A percentile compares a stretch with the other conserved stretches of the same genome.
These are phyloP conservation scores for Guaruba guarouba DNA, from an alignment of 2,113 vertebrate genomes.

Conservation along the genomic window DNA sequence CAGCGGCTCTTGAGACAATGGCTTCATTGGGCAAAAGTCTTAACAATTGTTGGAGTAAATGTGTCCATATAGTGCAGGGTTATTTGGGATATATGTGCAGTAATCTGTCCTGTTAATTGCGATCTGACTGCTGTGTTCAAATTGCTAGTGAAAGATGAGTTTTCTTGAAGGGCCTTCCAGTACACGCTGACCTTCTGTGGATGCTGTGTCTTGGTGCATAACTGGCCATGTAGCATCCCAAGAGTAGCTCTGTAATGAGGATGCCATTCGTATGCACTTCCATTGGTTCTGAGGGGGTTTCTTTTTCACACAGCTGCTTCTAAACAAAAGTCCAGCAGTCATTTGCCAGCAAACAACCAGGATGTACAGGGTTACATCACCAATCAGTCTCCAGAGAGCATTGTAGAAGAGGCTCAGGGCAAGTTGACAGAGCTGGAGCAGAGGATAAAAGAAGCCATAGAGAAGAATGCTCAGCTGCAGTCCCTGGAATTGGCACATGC, in stretches of 20 bases:
- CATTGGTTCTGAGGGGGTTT: conserved; percentile 83
- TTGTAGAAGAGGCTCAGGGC: conserved; percentile 99
- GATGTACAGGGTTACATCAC: conserved; percentile 86
- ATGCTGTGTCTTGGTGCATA: conserved; percentile 62
- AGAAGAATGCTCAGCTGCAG: conserved; percentile 96
- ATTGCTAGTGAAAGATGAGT: conserved; percentile 27
- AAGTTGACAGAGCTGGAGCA: conserved; percentile 99
- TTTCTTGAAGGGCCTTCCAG: conserved; percentile 29
- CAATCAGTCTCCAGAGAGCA: conserved; percentile 98
- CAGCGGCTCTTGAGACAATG: conserved; percentile 47
- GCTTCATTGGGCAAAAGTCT: conserved; percentile 30
- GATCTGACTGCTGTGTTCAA: not conserved
- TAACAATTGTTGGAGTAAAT: conserved; percentile 41
- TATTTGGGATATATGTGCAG: not conserved
- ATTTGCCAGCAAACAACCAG: conserved; percentile 84
- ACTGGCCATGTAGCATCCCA: conserved; percentile 65
- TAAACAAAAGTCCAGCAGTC: conserved; percentile 94
- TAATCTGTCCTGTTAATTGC: not conserved
- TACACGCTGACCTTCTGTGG: conserved; percentile 56
- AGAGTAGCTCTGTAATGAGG: conserved; percentile 77
- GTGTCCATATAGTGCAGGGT: conserved; percentile 14
- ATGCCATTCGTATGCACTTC: conserved; percentile 80
- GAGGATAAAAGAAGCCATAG: conserved; percentile 98
- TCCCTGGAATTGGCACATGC: conserved; percentile 98
- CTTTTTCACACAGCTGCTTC: conserved; percentile 89